These are phyloP conservation scores for Acanthosepion lycidas DNA, from an alignment of 2,888 invertebrate species.

Conservation along the genomic window DNA sequence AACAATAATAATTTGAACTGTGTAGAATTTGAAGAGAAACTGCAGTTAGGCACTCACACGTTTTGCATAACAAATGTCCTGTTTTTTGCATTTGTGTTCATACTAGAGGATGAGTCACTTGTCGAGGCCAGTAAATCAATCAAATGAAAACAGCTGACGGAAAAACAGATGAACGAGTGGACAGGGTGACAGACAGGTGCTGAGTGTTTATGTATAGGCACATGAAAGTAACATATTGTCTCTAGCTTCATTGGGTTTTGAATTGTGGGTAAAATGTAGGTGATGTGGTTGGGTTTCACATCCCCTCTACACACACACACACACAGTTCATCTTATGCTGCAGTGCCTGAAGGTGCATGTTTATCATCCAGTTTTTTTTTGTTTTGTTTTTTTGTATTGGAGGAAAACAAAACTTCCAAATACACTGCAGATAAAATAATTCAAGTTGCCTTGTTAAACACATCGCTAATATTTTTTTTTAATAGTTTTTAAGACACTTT, in stretches of 20 bases:
- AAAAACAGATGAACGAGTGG: not conserved
- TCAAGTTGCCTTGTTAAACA: too few relatives aligned
- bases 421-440: not conserved
- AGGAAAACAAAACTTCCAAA: not conserved
- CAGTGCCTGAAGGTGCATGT: not conserved
- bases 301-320: too few relatives aligned
- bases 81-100: not conserved
- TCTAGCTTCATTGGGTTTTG: not conserved
- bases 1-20: too few relatives aligned
- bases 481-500: too few relatives aligned
- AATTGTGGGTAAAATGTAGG: not conserved
- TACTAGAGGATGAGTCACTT: not conserved
- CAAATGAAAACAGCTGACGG: not conserved
- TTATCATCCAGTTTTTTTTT: too few relatives aligned
- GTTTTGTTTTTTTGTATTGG: not conserved
- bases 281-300: too few relatives aligned
- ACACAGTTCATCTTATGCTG: not conserved
- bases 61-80: not conserved
- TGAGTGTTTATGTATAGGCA: not conserved
- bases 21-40: not conserved
- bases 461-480: too few relatives aligned
- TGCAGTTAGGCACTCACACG: not conserved
- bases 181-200: not conserved
- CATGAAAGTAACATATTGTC: not conserved
- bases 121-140: not conserved